Conservation (phyloP, 2,113 vertebrate genomes). For the Natator depressus region DNA sequence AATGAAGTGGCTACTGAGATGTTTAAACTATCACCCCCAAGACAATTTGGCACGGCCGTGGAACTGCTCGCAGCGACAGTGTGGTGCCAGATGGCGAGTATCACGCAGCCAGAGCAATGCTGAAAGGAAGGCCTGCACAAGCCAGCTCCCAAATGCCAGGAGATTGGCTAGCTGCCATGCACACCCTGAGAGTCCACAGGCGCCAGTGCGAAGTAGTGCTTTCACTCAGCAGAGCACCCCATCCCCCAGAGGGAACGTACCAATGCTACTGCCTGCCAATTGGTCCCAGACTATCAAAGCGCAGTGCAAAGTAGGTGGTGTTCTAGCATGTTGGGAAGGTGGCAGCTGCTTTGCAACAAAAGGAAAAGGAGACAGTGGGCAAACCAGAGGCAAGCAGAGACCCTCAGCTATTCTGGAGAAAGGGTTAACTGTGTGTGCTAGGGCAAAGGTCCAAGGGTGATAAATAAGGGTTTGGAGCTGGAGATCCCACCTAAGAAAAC, state of each 20-base stretch:
- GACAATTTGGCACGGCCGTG: too few species aligned
- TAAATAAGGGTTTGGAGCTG: too few species aligned
- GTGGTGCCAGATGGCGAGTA: too few species aligned
- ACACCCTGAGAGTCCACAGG: not conserved
- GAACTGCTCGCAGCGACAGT: not conserved
- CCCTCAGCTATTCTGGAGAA: too few species aligned
- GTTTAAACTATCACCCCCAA: not conserved
- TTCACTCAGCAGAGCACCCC: not conserved
- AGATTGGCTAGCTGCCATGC: not conserved
- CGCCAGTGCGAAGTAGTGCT: not conserved
- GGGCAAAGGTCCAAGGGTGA: not conserved
- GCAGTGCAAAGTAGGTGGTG: not conserved
- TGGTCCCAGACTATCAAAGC: not conserved
- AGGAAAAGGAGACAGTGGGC: not conserved
- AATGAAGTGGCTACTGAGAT: not conserved
- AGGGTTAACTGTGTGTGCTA: not conserved
- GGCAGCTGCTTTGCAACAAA: not conserved
- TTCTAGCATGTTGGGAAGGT: not conserved
- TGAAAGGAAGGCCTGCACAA: not conserved
- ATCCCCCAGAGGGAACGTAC: not conserved
- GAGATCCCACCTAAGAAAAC: not conserved
- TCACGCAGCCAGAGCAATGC: not conserved
- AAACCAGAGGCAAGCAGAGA: not conserved
- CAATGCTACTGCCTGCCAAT: not conserved
- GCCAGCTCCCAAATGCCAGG: not conserved